Evolutionary conservation across 2,113 vertebrate genomes (phyloP).

Genomic region (Desmodus rotundus): DNA sequence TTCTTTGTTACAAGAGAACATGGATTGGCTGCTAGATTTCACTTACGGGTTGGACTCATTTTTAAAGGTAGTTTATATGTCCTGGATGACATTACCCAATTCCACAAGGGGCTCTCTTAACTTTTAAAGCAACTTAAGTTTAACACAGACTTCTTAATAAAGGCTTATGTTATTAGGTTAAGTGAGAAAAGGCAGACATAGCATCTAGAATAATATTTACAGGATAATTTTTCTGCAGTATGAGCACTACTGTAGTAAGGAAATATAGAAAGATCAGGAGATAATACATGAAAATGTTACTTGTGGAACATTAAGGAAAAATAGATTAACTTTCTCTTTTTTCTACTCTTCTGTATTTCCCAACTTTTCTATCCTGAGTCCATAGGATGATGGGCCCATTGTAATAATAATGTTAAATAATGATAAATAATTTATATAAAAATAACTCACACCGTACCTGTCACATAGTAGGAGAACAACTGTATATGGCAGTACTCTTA

Average conservation of each 20-base stretch:
- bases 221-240: background rate
- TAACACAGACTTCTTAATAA: background rate
- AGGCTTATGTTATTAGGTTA: background rate
- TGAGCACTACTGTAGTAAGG: background rate
- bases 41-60: background rate
- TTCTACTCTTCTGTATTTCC: background rate
- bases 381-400: background rate
- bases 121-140: background rate
- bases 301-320: background rate
- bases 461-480: background rate
- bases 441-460: background rate
- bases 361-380: background rate
- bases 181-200: background rate
- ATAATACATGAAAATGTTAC: background rate
- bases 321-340: background rate
- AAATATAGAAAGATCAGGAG: background rate
- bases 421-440: background rate
- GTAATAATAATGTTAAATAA: background rate
- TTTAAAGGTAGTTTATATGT: conserved; percentile 6
- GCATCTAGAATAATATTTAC: background rate
- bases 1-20: background rate
- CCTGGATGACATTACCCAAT: background rate
- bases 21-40: background rate
- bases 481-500: background rate
- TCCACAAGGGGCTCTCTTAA: background rate